Conservation (phyloP, 2,888 invertebrate species). For the Sphaeridia pumilis region DNA sequence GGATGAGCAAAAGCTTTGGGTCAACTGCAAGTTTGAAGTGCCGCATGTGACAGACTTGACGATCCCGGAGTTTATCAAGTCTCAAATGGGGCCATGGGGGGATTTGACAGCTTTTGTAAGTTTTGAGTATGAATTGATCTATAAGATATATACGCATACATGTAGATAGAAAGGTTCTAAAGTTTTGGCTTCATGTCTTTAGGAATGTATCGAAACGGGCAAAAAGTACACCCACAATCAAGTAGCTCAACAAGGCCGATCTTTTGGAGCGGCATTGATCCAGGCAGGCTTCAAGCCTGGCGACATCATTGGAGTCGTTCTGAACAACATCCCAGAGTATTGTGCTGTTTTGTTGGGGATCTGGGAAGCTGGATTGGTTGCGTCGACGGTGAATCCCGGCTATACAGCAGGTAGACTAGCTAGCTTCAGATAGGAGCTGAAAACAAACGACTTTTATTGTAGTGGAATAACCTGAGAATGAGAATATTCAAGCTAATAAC, state of each 20-base stretch:
- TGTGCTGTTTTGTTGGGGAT: constrained; percentile 27
- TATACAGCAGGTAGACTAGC: constrained; percentile 22
- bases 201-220: constrained; percentile 51
- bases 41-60: constrained; percentile 20
- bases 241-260: constrained; percentile 44
- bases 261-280: constrained; percentile 45
- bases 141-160: background rate
- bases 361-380: constrained; percentile 30
- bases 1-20: constrained; percentile 20
- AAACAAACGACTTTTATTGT: background rate
- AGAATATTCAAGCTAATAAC: background rate
- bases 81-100: constrained; percentile 21
- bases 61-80: constrained; percentile 24
- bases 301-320: constrained; percentile 56
- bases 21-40: constrained; percentile 17
- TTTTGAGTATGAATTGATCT: background rate
- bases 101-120: constrained; percentile 28
- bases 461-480: background rate
- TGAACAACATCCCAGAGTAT: constrained; percentile 67
- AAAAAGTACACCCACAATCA: constrained; percentile 53
- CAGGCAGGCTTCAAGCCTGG: constrained; percentile 49
- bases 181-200: background rate
- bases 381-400: constrained; percentile 24
- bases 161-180: background rate
- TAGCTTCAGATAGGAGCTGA: background rate